Evolutionary conservation across 2,888 invertebrate genomes (phyloP), one percentile per base, ranked within the genome.

Genomic region (Tethea ocularis): DNA sequence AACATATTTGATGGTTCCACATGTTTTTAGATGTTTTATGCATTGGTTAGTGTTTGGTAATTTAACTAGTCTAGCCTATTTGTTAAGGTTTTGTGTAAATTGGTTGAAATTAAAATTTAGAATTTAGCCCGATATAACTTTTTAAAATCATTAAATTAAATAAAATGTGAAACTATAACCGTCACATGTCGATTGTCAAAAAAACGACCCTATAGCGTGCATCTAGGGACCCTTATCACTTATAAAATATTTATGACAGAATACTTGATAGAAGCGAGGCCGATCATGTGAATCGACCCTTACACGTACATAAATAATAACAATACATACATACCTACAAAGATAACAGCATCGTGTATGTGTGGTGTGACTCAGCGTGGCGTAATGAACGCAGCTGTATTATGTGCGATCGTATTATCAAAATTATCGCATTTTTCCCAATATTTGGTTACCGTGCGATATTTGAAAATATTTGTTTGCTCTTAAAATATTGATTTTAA

Each of bases 361-460:
- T 13, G 33, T 33, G 33, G 10, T 33, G 7, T 38, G n/a, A 38
- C 15, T 29, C 29, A 29, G 15, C 36, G 15, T n/a, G n/a, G n/a
- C n/a, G 38, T 38, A 38, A 7, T 38, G n/a, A 38, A 38, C 5
- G 38, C 38, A 38, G n/a, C 36, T 36, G 36, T 36, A 15, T 4
- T 15, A 29, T 10, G 1, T 33, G 11, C 29, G 29, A 33, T 38
- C 6, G 2, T n/a, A 38, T n/a, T 38, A 38, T n/a, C 38, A 10
- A n/a, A 38, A n/a, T 38, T 38, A 38, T 38, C n/a, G 38, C n/a
- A n/a, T 38, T n/a, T n/a, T 38, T 38, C 38, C 33, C n/a, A 38
- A 38, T 38, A 5, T 38, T 38, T n/a, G 7, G 38, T 5, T 38
- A 13, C 13, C 11, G 6, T 38, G n/a, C 5, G 38, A n/a, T 38